Evolutionary conservation across 2,113 vertebrate species (phyloP).

Genomic region (Mustela lutreola): DNA sequence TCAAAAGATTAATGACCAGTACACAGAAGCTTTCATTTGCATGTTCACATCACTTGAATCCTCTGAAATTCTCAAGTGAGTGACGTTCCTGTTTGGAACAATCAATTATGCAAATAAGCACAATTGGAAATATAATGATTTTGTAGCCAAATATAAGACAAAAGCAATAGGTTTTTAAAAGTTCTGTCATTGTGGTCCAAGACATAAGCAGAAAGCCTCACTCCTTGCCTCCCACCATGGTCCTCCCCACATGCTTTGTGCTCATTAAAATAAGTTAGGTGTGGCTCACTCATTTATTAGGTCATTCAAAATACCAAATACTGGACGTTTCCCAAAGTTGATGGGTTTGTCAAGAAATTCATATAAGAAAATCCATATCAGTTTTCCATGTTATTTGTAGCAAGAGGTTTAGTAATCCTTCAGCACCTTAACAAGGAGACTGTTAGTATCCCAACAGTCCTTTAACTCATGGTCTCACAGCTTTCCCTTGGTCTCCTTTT

Average conservation of each 20-base stretch:
- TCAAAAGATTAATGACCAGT: neutral
- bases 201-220: neutral
- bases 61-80: conserved; percentile 23
- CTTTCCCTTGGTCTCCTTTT: conserved; percentile 61
- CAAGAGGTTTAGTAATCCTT: conserved; percentile 78
- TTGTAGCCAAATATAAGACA: neutral
- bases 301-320: conserved; percentile 74
- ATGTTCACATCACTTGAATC: neutral
- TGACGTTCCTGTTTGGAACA: neutral
- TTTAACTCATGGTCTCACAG: conserved; percentile 27
- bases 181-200: neutral
- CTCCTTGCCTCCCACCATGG: neutral
- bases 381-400: conserved; percentile 73
- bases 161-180: neutral
- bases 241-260: neutral
- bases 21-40: neutral
- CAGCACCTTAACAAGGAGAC: conserved; percentile 66
- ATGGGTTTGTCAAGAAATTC: conserved; percentile 81
- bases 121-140: neutral
- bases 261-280: conserved; percentile 34
- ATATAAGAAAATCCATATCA: conserved; percentile 73
- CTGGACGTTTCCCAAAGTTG: conserved; percentile 82
- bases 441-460: neutral
- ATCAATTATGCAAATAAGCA: neutral
- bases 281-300: conserved; percentile 51